These are phyloP conservation scores for roundworm (Caenorhabditis elegans) DNA, from an alignment of 1,140 invertebrate genomes.

Conservation along the genomic window WBcel235 BX284605.5:7356501-7357000, in stretches of 20 bases:
- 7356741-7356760: neutral
- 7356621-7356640: slow-evolving; percentile 8
- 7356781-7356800: no score
- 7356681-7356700: neutral
- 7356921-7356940: no score
- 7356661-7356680: slow-evolving; percentile 8
- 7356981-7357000: no score
- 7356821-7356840: no score
- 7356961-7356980: no score
- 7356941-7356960: no score
- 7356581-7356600: slow-evolving; percentile 33
- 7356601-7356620: slow-evolving; percentile 23
- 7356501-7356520: slow-evolving; percentile 2
- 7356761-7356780: neutral
- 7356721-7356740: neutral
- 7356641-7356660: neutral
- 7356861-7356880: no score
- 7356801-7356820: no score
- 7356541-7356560: slow-evolving; percentile 6
- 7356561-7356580: slow-evolving; percentile 24
- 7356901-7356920: no score
- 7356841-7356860: no score
- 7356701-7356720: neutral
- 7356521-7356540: slow-evolving; percentile 32
- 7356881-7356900: no score